Evolutionary conservation across 2,888 invertebrate genomes (phyloP), one percentile per base, ranked within the genome.

Genomic region (Morinoia aosen): DNA sequence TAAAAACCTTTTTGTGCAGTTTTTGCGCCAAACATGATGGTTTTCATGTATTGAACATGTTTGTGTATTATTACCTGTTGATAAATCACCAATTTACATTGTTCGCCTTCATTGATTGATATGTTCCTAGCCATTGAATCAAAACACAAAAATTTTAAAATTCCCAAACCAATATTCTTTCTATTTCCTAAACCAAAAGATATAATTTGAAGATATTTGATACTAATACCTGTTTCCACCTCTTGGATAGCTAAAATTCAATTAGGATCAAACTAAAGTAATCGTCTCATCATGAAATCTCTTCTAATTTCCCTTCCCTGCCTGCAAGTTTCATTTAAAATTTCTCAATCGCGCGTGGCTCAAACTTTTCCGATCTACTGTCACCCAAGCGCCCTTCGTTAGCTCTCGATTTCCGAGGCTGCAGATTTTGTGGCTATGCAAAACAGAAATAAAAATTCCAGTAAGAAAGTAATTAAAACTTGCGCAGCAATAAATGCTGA

Each of bases 381-480:
- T 57, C 93, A 48, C 93, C 93, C 93, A 48, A 48, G 58, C 93
- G 33, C 93, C 93, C 25, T 48, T 56, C 56, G 56, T 48, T 57
- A 57, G 48, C 39, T 57, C 93, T 93, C 93, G 56, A 57, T 57
- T 93, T 93, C 93, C 93, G 93, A 93, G 93, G 19, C 93, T 57
- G n/a, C 93, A 93, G 93, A 93, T 93, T 93, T 93, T 93, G 57
- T 93, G 93, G 93, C 93, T 57, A 93, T 93, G 93, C 93, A 93
- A 93, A 93, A 93, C 93, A 93, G 93, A 48, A 93, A 93, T 93
- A 93, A 93, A 93, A 93, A 93, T 57, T 93, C 93, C 11, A 48
- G 93, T 93, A 93, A 93, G 93, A 93, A 93, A 93, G 93, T 93
- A 93, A 93, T 93, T 93, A 93, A 93, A 93, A 93, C 93, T 93